Evolutionary conservation across 2,113 vertebrate species (phyloP), one percentile per base, ranked within the genome.

Genomic region (Hyperopisus bebe): DNA sequence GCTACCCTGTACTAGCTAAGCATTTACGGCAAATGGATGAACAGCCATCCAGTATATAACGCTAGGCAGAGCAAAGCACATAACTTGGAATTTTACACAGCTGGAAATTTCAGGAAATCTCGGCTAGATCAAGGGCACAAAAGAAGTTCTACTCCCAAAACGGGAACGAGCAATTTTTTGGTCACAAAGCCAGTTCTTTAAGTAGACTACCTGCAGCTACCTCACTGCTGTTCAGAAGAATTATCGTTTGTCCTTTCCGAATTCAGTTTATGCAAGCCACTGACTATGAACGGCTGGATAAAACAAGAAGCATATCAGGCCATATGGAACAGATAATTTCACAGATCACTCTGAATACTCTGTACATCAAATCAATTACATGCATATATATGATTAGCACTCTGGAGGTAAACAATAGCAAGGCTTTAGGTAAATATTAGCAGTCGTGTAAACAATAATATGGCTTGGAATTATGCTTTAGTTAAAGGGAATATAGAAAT

Each of bases 31-130:
- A 80, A 35, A 80, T 42, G 35, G 31, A 80, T 19, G 31, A 19
- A 80, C 35, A 8, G 35, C 35, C 9, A 42, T 8, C 27, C 17
- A 7, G 70, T 39, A 39, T 19, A 80, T 42, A 42, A 5, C 15
- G 15, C 17, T 80, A 42, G 35, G 74, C n/a, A 50, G 21, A 31
- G n/a, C 9, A 19, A 87, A 31, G n/a, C 50, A 53, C 15, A 53
- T 53, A 87, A 47, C 82, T 46, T 84, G 39, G 44, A 84, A 84
- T 84, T 84, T 84, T 44, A 84, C 82, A 84, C 44, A 84, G 82
- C 48, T 35, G 50, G 50, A 53, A 27, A 87, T 55, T 87, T 31
- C 85, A 31, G 6, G 27, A 47, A 47, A 53, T 35, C 48, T 53
- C 5, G 2, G 44, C 50, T 35, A 87, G 48, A 27, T 87, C 85